Conservation (phyloP, 2,888 invertebrate species). For the Eupithecia centaureata region DNA sequence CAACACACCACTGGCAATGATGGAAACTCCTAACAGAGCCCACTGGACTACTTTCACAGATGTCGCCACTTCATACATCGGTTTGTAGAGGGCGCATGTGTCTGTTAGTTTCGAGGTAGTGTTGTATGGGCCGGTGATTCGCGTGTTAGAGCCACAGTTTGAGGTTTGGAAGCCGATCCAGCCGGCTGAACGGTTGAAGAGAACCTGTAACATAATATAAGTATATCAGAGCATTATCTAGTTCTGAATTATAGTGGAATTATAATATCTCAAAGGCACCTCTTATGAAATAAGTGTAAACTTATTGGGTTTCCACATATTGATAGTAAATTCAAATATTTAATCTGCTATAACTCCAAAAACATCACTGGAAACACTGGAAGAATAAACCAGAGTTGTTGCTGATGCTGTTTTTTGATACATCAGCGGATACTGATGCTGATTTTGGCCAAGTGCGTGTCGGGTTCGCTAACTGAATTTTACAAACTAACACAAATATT, state of each 20-base stretch:
- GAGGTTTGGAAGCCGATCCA: conserved; percentile 77
- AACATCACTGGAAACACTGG: no score
- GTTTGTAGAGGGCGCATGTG: conserved; percentile 34
- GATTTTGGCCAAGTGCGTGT: no score
- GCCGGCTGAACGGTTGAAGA: conserved; percentile 77
- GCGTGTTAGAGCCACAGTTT: conserved; percentile 70
- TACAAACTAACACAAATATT: no score
- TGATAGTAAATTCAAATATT: no score
- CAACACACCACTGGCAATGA: conserved; percentile 65
- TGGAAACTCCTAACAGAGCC: conserved; percentile 66
- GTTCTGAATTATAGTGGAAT: background rate
- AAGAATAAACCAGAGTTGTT: no score
- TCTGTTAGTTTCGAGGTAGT: conserved; percentile 40
- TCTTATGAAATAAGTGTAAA: no score
- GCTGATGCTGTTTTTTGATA: no score
- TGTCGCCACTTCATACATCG: conserved; percentile 56
- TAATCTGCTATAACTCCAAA: no score
- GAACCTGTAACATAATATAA: conserved; percentile 59
- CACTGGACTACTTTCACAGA: conserved; percentile 74
- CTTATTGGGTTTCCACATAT: no score
- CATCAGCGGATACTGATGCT: no score
- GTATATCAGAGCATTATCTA: background rate
- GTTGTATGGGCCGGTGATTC: conserved; percentile 71
- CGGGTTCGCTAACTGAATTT: no score
- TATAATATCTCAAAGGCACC: no score